Evolutionary conservation across 1,140 invertebrate species (phyloP), one percentile per base, ranked within the genome.

Genomic region (Nymphalis io): DNA sequence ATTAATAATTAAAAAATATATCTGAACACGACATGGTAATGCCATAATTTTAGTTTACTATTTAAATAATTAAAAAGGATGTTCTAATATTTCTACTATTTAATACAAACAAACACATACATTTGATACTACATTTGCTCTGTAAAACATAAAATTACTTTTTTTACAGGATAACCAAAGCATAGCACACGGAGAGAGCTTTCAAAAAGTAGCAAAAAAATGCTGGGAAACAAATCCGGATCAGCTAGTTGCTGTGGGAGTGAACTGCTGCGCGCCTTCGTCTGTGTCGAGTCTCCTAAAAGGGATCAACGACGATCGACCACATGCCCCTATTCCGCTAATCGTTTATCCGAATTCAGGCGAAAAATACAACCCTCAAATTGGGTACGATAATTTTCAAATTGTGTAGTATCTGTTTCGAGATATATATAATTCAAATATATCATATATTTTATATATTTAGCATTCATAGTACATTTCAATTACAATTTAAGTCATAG

Each of bases 261-360:
- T 97, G 0, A 99, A 99, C 87, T 99, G 98, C 87, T 93, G 96
- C 65, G 87, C 91, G 42, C 92, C 92, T 0, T 91, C 88, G n/a
- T 90, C 90, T 93, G 72, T 89, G 80, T 72, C 94, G 90, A 71
- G 82, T 38, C 91, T 97, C 20, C 80, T 97, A 53, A 89, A 89
- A 66, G 92, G 93, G 15, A 91, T 95, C 74, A 93, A 93, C 73
- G 89, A 89, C 62, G 88, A 92, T 53, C 84, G 91, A 66, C 85
- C 83, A 58, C 86, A 92, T 78, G 87, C 85, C 44, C 89, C 91
- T 62, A 91, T 95, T 59, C 94, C 94, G 11, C 89, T 96, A 15
- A 93, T 97, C 76, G 94, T 95, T 5, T 97, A 97, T 91, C 96
- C 96, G 8, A 97, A 97, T 86, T 95, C 94, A 75, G 96, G 95